Evolutionary conservation across 2,113 vertebrate genomes (phyloP), one percentile per base, ranked within the genome.

Genomic region (Malurus melanocephalus): DNA sequence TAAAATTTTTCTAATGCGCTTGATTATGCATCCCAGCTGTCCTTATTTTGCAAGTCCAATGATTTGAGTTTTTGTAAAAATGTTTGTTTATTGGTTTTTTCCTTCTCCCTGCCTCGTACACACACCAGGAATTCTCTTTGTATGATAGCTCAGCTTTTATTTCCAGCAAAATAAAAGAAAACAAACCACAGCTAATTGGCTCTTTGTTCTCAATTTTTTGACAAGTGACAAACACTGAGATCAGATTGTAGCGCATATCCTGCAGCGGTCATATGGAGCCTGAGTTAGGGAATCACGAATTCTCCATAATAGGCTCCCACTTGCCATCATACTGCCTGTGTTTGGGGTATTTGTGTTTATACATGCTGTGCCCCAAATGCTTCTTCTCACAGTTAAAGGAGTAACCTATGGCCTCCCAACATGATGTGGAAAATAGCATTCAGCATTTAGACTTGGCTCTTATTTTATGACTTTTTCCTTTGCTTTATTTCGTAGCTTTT

Each of bases 11-110:
- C 59, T 93, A 81, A 94, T 93, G 83, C 67, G 80, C 51, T 89
- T 91, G 83, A 92, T 95, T 94, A 90, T 95, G 90, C 92, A 88
- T 95, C 94, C 92, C 93, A 95, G 93, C 93, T 95, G 95, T 93
- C 92, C 62, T 93, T 90, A 60, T 92, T 96, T 96, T 94, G 88
- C 90, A 95, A 93, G 80, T 91, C 83, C 83, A 88, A 86, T 79
- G 73, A 95, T 92, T 68, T 75, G 73, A 91, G 61, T 42, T 96
- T 91, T 85, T 80, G 66, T 88, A 64, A 61, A 93, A 94, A 78
- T 86, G 73, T 93, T 95, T 93, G 85, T 94, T 92, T 95, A 77
- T 85, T 78, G 49, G 0, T 32, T 89, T 85, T 89, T 76, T 7
- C 38, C 42, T 72, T 86, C 53, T 90, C 84, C 60, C 59, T 72